Percentiles rank a stretch among this genome's conserved stretches.
These are phyloP conservation scores for Batillaria attramentaria DNA, from an alignment of 1,140 invertebrate genomes.

Conservation along the genomic window DNA sequence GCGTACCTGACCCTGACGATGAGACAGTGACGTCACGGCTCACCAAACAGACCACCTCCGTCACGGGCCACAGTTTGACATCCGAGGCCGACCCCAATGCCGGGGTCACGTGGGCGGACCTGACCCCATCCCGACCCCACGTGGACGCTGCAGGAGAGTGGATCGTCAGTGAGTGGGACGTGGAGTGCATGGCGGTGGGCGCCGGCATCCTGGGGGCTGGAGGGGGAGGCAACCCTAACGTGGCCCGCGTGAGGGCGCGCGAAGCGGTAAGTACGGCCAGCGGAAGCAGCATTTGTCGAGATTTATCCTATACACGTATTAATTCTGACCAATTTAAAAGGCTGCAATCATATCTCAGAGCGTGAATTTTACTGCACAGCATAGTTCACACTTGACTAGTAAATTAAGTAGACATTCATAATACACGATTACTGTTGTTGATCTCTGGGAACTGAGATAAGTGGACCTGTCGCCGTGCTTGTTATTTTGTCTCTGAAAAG, in stretches of 20 bases:
- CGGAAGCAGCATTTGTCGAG: too few relatives aligned
- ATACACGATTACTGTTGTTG: too few relatives aligned
- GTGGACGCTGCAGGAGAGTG: constrained; percentile 58
- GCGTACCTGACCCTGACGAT: background rate
- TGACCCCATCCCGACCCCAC: background rate
- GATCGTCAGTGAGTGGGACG: constrained; percentile 59
- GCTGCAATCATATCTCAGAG: too few relatives aligned
- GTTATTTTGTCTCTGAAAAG: too few relatives aligned
- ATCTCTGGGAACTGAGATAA: too few relatives aligned
- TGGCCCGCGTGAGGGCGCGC: constrained; percentile 52
- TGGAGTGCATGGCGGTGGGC: constrained; percentile 64
- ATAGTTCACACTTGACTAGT: too few relatives aligned
- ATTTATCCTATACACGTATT: too few relatives aligned
- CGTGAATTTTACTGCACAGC: too few relatives aligned
- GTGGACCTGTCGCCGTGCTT: too few relatives aligned
- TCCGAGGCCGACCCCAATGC: constrained; percentile 36
- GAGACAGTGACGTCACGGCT: background rate
- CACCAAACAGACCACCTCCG: constrained; percentile 27
- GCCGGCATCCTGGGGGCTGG: constrained; percentile 66
- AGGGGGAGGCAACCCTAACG: constrained; percentile 62
- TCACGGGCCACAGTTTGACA: constrained; percentile 24
- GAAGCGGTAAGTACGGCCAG: constrained; percentile 33
- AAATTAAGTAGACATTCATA: too few relatives aligned
- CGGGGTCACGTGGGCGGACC: constrained; percentile 33
- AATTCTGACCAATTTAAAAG: too few relatives aligned